These are phyloP conservation scores for Ailurus styani DNA, from an alignment of 2,113 vertebrate species.

Conservation along the genomic window DNA sequence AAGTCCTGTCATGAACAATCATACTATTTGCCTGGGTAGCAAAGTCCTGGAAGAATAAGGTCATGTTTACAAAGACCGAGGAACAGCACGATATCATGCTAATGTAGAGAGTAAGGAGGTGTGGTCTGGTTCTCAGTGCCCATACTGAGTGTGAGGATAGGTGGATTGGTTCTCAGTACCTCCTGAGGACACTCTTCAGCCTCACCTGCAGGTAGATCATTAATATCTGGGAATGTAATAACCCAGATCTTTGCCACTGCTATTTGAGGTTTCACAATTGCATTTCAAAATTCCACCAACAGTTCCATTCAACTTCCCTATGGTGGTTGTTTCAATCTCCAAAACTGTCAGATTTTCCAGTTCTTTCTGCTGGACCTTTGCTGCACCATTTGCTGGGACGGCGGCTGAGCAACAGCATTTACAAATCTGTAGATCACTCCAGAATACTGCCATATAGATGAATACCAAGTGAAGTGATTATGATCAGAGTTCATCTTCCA, in stretches of 20 bases:
- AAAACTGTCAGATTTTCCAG: neutral
- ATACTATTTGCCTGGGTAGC: neutral
- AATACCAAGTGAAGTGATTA: neutral
- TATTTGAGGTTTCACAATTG: neutral
- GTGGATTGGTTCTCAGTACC: neutral
- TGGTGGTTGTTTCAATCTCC: neutral
- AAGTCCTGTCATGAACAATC: neutral
- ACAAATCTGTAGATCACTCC: neutral
- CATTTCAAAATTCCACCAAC: neutral
- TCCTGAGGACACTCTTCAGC: neutral
- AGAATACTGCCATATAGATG: neutral
- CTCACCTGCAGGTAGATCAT: neutral
- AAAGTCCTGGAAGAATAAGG: neutral
- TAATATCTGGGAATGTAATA: neutral
- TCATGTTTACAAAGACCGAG: neutral
- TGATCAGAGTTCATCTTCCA: neutral
- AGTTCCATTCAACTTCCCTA: neutral
- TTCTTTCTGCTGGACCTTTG: neutral
- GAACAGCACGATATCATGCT: neutral
- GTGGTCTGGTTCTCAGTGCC: neutral
- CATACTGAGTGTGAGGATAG: neutral
- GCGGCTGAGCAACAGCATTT: neutral
- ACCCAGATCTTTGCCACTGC: neutral
- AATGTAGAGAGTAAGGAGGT: neutral
- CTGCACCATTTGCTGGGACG: neutral